Conservation (phyloP, 2,888 invertebrate species). For the Formica aserva region DNA sequence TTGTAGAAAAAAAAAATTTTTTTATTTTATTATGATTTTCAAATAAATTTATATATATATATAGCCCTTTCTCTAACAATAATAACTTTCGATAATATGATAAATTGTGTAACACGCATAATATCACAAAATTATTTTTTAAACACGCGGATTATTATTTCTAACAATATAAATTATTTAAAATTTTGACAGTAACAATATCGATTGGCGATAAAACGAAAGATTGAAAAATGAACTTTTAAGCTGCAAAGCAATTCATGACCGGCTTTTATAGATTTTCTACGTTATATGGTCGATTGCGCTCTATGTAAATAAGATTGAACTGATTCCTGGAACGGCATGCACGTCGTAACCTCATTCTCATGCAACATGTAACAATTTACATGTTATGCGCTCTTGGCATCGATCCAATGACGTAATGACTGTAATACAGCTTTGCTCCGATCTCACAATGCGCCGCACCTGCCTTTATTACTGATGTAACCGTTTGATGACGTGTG, state of each 20-base stretch:
- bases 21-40: not conserved
- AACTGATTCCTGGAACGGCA: not conserved
- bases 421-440: slow-evolving; percentile 7
- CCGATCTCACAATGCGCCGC: not conserved
- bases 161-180: not conserved
- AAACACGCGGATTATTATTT: not conserved
- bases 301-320: not conserved
- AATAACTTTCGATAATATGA: not conserved
- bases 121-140: not conserved
- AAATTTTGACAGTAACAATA: not conserved
- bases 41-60: slow-evolving; percentile 10
- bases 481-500: slow-evolving; percentile 56
- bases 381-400: not conserved
- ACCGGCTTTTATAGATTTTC: not conserved
- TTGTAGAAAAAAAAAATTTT: not conserved
- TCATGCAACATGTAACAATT: slow-evolving; percentile 22
- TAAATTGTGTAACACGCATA: not conserved
- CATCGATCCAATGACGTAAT: slow-evolving; percentile 61
- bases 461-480: slow-evolving; percentile 35
- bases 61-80: not conserved
- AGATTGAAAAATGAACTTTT: not conserved
- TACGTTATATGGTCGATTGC: not conserved
- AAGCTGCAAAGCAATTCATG: not conserved
- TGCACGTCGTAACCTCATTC: slow-evolving; percentile 1
- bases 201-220: not conserved